A percentile compares a stretch with the other conserved stretches of the same genome.
Conservation (phyloP, 2,797 vertebrate genomes). For the Eidolon dupreanum region DNA sequence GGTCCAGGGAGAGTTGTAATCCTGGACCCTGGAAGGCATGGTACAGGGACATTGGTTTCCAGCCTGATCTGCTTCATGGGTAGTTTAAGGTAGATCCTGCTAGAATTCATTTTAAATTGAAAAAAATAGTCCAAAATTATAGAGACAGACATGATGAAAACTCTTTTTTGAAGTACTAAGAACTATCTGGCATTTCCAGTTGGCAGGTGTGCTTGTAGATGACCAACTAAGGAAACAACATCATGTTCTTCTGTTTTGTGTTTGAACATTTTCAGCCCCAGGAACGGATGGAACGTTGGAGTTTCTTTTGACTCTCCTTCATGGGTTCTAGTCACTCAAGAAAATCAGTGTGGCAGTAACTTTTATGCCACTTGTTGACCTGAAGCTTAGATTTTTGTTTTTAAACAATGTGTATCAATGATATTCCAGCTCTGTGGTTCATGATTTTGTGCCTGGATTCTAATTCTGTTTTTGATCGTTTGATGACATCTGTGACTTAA, state of each 20-base stretch:
- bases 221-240: not conserved
- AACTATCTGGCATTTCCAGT: not conserved
- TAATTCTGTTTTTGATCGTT: not conserved
- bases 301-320: not conserved
- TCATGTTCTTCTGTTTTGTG: not conserved
- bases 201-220: not conserved
- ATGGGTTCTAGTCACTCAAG: not conserved
- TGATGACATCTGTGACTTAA: not conserved
- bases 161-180: not conserved
- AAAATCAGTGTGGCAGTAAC: not conserved
- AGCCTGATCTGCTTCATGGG: not conserved
- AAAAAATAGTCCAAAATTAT: not conserved
- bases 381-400: constrained; percentile 6
- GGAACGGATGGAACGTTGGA: not conserved
- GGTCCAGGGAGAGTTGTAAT: not conserved
- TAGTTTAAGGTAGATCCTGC: not conserved
- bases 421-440: not conserved
- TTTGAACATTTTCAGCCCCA: not conserved
- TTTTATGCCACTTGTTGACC: not conserved
- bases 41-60: not conserved
- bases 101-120: constrained; percentile 23
- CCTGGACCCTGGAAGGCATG: not conserved
- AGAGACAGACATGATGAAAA: not conserved
- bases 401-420: not conserved
- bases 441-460: constrained; percentile 17